Evolutionary conservation across 2,113 vertebrate genomes (phyloP).

Genomic region (Paracanthobrama guichenoti): DNA sequence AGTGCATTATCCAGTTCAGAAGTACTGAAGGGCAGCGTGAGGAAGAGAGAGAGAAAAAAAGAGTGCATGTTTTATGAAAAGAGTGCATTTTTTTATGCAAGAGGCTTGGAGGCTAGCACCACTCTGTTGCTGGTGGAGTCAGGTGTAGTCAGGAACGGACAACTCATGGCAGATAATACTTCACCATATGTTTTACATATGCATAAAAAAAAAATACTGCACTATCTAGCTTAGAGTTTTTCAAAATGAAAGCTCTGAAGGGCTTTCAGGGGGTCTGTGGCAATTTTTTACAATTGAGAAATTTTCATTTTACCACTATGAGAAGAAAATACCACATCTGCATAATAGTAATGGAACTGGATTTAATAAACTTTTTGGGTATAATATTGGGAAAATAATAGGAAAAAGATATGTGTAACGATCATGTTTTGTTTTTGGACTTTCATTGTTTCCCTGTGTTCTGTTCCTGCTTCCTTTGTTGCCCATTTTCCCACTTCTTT

Average conservation of each 20-base stretch:
- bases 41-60: constrained; percentile 11
- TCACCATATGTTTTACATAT: neutral
- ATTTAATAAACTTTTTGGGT: neutral
- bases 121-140: neutral
- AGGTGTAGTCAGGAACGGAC: neutral
- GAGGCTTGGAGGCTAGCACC: constrained; percentile 5
- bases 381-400: neutral
- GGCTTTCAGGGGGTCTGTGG: neutral
- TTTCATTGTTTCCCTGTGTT: no score
- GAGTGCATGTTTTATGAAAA: neutral
- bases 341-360: neutral
- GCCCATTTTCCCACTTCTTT: no score
- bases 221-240: neutral
- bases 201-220: neutral
- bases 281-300: neutral
- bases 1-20: constrained; percentile 45
- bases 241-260: neutral
- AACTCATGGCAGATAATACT: neutral
- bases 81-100: neutral
- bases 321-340: neutral
- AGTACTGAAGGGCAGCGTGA: neutral
- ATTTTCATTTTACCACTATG: neutral
- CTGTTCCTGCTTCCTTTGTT: no score
- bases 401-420: neutral
- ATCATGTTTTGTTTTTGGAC: no score